phyloP scores from a whole-genome alignment of 2,113 vertebrate species.

The Potamarius usumacintae region DNA sequence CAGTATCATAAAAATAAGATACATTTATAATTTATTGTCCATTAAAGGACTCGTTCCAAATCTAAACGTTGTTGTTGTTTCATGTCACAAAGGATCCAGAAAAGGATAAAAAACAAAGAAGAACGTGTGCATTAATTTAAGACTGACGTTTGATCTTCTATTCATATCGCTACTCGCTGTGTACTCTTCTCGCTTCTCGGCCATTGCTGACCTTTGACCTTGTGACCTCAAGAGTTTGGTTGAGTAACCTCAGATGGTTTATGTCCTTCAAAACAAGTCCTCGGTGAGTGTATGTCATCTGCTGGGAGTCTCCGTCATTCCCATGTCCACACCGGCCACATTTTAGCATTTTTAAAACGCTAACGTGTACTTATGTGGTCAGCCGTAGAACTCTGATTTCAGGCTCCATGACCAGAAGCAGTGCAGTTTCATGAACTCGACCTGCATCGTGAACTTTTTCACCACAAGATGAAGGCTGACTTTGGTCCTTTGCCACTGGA shows the following conservation, averaged over 20 bases:
- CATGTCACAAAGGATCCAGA: neutral
- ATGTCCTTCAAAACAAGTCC: neutral
- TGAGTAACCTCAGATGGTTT: slow-evolving; percentile 14
- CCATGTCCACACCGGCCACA: slow-evolving; percentile 45
- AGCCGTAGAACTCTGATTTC: slow-evolving; percentile 64
- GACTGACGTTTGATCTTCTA: neutral
- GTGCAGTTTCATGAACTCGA: slow-evolving; percentile 71
- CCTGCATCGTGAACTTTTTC: slow-evolving; percentile 70
- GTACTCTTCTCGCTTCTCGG: neutral
- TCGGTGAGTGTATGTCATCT: slow-evolving; percentile 49
- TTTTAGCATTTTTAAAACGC: slow-evolving; percentile 54
- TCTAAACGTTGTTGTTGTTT: neutral
- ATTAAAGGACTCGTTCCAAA: neutral
- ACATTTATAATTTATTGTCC: neutral
- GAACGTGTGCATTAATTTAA: neutral
- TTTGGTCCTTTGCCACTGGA: slow-evolving; percentile 66
- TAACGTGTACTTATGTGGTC: slow-evolving; percentile 72
- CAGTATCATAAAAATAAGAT: neutral
- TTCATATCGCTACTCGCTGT: neutral
- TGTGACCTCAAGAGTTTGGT: slow-evolving; percentile 10
- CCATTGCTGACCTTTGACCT: slow-evolving; percentile 5
- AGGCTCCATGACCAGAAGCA: slow-evolving; percentile 67
- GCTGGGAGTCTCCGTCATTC: slow-evolving; percentile 53
- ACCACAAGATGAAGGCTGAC: slow-evolving; percentile 67
- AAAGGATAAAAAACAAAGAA: neutral